These are phyloP conservation scores for Leptopilina boulardi DNA, from an alignment of 1,140 invertebrate species.

Conservation along the genomic window DNA sequence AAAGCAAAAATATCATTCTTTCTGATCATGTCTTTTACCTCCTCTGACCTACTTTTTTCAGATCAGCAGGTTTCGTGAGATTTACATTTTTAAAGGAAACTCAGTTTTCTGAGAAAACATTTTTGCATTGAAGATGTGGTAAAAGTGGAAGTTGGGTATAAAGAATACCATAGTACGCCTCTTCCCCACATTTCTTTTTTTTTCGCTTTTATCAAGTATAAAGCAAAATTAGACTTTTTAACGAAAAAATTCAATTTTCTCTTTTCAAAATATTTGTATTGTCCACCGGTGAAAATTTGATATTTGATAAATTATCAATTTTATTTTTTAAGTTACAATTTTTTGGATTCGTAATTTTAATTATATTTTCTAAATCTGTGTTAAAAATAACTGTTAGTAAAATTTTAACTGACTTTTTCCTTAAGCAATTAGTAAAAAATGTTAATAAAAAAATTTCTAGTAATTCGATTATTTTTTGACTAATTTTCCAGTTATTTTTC, in stretches of 20 bases:
- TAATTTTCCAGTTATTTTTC: no score
- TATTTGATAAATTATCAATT: no score
- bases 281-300: no score
- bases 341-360: no score
- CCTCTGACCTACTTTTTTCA: background rate
- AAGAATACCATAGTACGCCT: background rate
- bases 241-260: background rate
- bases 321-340: no score
- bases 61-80: background rate
- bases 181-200: background rate
- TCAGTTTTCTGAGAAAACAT: background rate
- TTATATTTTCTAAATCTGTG: no score
- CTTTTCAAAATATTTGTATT: no score
- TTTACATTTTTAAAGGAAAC: background rate
- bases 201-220: background rate
- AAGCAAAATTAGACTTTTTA: background rate
- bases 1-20: background rate
- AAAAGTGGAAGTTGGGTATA: slow-evolving; percentile 26
- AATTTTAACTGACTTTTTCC: no score
- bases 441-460: no score
- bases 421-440: no score
- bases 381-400: no score
- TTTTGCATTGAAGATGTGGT: background rate
- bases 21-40: background rate
- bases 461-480: no score